Conservation (phyloP, 2,888 invertebrate species). For the Cephus nigrinus region DNA sequence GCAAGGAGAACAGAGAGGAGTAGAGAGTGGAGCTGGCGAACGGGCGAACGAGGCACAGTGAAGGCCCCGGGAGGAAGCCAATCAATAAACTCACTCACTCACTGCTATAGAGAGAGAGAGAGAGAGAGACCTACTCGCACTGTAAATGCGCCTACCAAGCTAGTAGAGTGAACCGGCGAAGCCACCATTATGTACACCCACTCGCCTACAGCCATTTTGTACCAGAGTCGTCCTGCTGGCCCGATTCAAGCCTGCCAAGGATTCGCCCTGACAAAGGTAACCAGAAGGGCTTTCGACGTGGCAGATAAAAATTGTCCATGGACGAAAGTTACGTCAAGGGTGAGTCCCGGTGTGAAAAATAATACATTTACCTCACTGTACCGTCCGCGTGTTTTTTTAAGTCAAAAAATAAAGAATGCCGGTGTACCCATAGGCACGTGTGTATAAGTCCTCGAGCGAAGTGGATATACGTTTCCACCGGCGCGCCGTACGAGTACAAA, state of each 20-base stretch:
- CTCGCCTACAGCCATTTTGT: slow-evolving; percentile 66
- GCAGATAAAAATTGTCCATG: too few relatives aligned
- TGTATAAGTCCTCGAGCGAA: too few relatives aligned
- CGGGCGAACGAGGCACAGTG: slow-evolving; percentile 38
- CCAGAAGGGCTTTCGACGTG: too few relatives aligned
- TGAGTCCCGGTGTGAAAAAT: too few relatives aligned
- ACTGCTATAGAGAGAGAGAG: slow-evolving; percentile 28
- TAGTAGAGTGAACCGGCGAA: slow-evolving; percentile 37
- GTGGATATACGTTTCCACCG: too few relatives aligned
- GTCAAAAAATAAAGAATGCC: too few relatives aligned
- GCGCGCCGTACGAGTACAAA: too few relatives aligned
- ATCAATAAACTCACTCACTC: slow-evolving; percentile 63
- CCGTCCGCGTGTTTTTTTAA: too few relatives aligned
- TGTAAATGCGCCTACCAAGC: slow-evolving; percentile 34
- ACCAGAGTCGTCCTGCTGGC: slow-evolving; percentile 30
- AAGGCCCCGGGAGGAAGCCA: slow-evolving; percentile 60
- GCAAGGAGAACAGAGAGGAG: slow-evolving; percentile 20
- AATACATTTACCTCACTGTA: too few relatives aligned
- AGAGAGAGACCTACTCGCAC: slow-evolving; percentile 13
- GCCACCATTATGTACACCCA: slow-evolving; percentile 66
- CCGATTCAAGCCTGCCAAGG: background rate
- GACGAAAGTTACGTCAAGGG: too few relatives aligned
- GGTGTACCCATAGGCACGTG: too few relatives aligned
- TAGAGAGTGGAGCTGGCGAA: slow-evolving; percentile 18
- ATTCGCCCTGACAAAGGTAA: too few relatives aligned